Conservation (phyloP, 2,113 vertebrate genomes). For the Eulemur rufifrons region DNA sequence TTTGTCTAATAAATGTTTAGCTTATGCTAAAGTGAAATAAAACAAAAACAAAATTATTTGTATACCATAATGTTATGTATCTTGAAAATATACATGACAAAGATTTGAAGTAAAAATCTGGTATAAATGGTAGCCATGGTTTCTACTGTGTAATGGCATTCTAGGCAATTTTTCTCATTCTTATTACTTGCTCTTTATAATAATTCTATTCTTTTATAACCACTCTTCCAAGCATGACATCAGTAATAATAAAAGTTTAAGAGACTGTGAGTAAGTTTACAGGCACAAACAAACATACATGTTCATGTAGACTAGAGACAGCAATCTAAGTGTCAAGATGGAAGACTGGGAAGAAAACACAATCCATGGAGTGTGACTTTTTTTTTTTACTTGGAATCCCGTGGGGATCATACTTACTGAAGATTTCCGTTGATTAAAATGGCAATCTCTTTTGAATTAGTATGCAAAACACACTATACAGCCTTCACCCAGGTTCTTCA, state of each 20-base stretch:
- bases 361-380: neutral
- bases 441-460: conserved; percentile 39
- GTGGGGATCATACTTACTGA: neutral
- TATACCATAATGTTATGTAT: neutral
- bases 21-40: neutral
- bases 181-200: neutral
- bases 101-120: neutral
- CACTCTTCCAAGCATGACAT: neutral
- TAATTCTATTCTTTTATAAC: neutral
- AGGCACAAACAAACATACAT: neutral
- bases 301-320: neutral
- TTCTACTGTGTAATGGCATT: neutral
- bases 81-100: neutral
- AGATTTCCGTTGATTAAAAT: conserved; percentile 59
- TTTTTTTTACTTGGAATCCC: conserved; percentile 37
- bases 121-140: neutral
- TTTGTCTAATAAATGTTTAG: neutral
- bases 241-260: conserved; percentile 3
- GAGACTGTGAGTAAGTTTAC: neutral
- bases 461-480: conserved; percentile 28
- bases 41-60: neutral
- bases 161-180: neutral
- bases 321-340: neutral
- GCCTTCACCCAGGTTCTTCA: conserved; percentile 55
- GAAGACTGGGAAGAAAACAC: neutral